Evolutionary conservation across 2,797 vertebrate genomes (phyloP).

Genomic region (Adrianichthys oophorus): DNA sequence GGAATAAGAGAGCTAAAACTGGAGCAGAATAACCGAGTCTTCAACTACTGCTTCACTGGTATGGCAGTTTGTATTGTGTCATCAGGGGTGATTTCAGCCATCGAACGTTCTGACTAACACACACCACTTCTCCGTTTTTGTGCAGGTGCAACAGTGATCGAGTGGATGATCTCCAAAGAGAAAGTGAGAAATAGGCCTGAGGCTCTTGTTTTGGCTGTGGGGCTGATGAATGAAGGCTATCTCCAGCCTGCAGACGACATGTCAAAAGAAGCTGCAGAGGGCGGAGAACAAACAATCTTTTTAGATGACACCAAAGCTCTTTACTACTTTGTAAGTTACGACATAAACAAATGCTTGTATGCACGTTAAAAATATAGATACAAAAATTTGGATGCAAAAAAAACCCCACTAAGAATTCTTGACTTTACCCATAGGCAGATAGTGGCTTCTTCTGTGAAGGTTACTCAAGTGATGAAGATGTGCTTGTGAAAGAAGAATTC

Average conservation of each 20-base stretch:
- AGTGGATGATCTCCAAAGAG: slow-evolving; percentile 88
- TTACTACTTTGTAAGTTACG: slow-evolving; percentile 92
- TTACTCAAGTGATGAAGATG: slow-evolving; percentile 95
- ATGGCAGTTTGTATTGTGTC: slow-evolving; percentile 8
- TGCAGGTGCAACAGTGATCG: slow-evolving; percentile 86
- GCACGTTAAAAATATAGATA: neutral
- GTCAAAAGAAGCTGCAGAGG: slow-evolving; percentile 83
- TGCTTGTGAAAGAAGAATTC: slow-evolving; percentile 90
- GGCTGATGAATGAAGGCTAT: slow-evolving; percentile 90
- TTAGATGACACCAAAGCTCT: slow-evolving; percentile 85
- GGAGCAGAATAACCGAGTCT: slow-evolving; percentile 89
- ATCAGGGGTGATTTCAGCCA: neutral
- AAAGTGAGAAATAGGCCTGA: slow-evolving; percentile 87
- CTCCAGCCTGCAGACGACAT: slow-evolving; percentile 88
- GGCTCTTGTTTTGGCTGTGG: slow-evolving; percentile 87
- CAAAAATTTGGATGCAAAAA: too few species aligned
- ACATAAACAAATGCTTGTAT: neutral
- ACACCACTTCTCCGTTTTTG: neutral
- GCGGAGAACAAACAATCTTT: slow-evolving; percentile 77
- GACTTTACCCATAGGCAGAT: slow-evolving; percentile 81
- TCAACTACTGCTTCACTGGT: slow-evolving; percentile 96
- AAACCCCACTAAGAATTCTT: neutral
- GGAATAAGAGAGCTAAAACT: slow-evolving; percentile 91
- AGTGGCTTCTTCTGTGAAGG: slow-evolving; percentile 97
- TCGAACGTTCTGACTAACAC: neutral